Base-by-base conservation (phyloP, 2,797 vertebrate genomes). In the Alcedo atthis region DNA sequence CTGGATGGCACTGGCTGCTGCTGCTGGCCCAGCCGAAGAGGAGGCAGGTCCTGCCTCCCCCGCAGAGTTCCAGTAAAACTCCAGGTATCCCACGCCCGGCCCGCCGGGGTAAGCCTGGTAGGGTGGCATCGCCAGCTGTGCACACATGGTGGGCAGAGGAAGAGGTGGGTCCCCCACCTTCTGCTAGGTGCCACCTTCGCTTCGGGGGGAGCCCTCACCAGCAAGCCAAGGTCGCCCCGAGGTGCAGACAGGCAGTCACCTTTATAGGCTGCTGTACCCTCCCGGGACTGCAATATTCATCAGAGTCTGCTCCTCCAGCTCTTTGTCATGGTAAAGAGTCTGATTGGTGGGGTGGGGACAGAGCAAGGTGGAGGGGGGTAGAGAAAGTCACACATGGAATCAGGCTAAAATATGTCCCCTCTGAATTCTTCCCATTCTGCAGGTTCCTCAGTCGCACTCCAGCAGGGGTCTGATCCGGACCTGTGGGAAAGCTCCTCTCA, bases 261-360 rank as follows among this genome's bases (percentile, higher is more conserved):
- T 96, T 96, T 96, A 96, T 95, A 93, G 83, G 67, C 70, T 32
- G 45, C 78, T 61, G 30, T 87, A 49, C 68, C 78, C 90, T 40
- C 58, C 51, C 2, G 18, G 43, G 57, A 89, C 71, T 22, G 90
- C 86, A 69, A 75, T 85, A 75, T 85, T 62, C 88, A 48, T 37
- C 71, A 21, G 5, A 20, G 9, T 43, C 80, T 2, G 40, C 48
- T 94, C 51, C 78, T 88, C 22, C 5, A 24, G 77, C 71, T 53
- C 94, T 93, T 96, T 96, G 95, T 96, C 90, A 95, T 96, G 95
- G 43, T 93, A 95, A 96, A 96, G 64, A 93, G 68, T 57, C 54
- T 82, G 92, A 92, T 96, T 12, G 87, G 49, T 80, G 83, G 91
- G 95, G 95, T 92, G 96, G 94, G 85, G 83, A 93, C 77, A 49